These are phyloP conservation scores for Grammomys surdaster DNA, from an alignment of 2,113 vertebrate species.

Conservation along the genomic window DNA sequence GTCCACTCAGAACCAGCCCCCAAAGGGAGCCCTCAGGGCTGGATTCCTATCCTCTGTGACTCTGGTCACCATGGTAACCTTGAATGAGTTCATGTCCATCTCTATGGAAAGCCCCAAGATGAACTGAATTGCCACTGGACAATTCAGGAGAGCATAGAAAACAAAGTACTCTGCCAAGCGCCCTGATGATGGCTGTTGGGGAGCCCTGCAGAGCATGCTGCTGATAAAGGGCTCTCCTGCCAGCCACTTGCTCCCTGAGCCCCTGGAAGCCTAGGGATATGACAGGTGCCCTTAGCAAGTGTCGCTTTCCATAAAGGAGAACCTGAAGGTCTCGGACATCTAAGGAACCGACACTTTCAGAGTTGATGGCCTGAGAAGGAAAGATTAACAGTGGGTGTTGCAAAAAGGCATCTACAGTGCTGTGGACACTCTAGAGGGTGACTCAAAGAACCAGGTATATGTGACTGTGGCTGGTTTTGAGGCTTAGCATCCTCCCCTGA, in stretches of 20 bases:
- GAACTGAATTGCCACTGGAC: not conserved
- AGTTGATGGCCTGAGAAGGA: rapidly evolving
- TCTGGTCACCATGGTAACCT: rapidly evolving
- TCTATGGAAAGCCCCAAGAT: not conserved
- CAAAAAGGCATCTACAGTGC: rapidly evolving
- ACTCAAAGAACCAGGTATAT: not conserved
- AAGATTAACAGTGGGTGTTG: rapidly evolving
- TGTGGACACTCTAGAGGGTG: rapidly evolving
- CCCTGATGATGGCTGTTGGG: rapidly evolving
- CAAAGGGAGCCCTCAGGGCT: rapidly evolving
- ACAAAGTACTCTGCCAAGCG: not conserved
- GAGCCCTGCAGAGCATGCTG: not conserved
- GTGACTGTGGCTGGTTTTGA: rapidly evolving
- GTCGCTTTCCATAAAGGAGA: rapidly evolving
- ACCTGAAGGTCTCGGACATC: rapidly evolving
- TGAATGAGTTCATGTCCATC: rapidly evolving
- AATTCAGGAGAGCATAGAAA: not conserved
- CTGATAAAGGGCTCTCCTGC: rapidly evolving
- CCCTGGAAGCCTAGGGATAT: not conserved
- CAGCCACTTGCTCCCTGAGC: rapidly evolving
- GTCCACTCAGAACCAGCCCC: not conserved
- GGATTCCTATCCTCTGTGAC: not conserved
- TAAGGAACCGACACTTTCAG: rapidly evolving
- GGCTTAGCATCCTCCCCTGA: rapidly evolving
- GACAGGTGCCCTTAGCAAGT: not conserved